Evolutionary conservation across 2,113 vertebrate genomes (phyloP), one percentile per base, ranked within the genome.

Genomic region (Epinephelus fuscoguttatus): DNA sequence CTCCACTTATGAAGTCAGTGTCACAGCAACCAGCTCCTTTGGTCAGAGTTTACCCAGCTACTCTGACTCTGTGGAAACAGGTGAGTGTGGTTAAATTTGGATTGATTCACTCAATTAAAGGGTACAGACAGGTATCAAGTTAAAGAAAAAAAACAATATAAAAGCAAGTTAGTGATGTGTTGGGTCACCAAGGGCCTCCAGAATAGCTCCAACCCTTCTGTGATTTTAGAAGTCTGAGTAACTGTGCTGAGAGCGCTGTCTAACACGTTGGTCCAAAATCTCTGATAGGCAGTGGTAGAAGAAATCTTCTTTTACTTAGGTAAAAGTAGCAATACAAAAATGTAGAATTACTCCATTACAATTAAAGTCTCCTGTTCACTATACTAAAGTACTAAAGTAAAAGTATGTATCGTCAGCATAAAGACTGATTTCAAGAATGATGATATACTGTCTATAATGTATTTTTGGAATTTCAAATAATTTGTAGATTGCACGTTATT

Each of bases 41-140:
- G 97, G 98, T 60, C 70, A 70, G 47, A 98, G 98, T 85, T 95
- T 97, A 72, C 96, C 97, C 82, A 99, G 97, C 93, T 98, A 95
- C 95, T 96, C 92, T 1, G 75, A 96, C 4, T 91, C 91, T 33
- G 88, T 97, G 49, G 97, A 98, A 91, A 98, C 96, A 86, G 96
- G 97, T 97, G 67, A 67, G 84, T 2, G 82, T 2, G 1, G 11
- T 70, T 3, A 0, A 62, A n/a, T 47, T 84, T 27, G n/a, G 55
- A 59, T 52, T 19, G 33, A 74, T 18, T 11, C 17, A 49, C 40
- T 27, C 19, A 14, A 1, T 60, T 4, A 15, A 15, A 42, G 50
- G 21, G 4, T 23, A 45, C 19, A 63, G 19, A 0, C 2, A 1
- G 10, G 6, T 42, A 33, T 63, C 33, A 13, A 55, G 33, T 37